These are phyloP conservation scores for Rhombomys opimus DNA, from an alignment of 2,113 vertebrate genomes.

Conservation along the genomic window DNA sequence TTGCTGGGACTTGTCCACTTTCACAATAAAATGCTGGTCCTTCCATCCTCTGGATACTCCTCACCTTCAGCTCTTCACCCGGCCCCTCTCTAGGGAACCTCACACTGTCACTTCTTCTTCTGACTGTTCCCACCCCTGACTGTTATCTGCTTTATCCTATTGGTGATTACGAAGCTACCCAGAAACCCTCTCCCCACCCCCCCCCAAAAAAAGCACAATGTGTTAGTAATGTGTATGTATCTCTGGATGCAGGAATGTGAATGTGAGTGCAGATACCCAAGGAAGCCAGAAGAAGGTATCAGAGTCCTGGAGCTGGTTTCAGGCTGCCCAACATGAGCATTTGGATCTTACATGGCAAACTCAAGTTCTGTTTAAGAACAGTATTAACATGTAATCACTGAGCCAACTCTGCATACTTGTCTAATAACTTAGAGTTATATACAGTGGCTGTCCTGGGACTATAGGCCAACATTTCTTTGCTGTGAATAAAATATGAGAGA, in stretches of 20 bases:
- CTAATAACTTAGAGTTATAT: not conserved
- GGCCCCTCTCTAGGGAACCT: too few species aligned
- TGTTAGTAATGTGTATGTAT: not conserved
- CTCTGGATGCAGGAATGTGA: not conserved
- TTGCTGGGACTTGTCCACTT: not conserved
- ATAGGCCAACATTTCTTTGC: slow-evolving; percentile 68
- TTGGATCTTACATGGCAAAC: too few species aligned
- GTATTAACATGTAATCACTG: not conserved
- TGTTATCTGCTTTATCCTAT: slow-evolving; percentile 49
- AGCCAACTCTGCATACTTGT: not conserved
- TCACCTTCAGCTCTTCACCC: too few species aligned
- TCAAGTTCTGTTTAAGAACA: not conserved
- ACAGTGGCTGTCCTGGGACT: not conserved
- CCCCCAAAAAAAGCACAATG: too few species aligned
- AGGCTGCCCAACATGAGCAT: not conserved
- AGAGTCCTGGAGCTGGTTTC: not conserved
- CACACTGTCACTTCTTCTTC: not conserved
- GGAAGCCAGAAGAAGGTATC: not conserved
- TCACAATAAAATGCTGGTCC: not conserved
- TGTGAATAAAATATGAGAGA: slow-evolving; percentile 80
- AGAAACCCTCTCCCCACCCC: not conserved
- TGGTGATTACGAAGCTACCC: slow-evolving; percentile 51
- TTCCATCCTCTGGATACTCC: not conserved
- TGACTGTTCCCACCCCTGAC: not conserved
- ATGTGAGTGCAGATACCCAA: not conserved